Evolutionary conservation across 2,113 vertebrate species (phyloP).

Genomic region (Ramphastos sulfuratus): DNA sequence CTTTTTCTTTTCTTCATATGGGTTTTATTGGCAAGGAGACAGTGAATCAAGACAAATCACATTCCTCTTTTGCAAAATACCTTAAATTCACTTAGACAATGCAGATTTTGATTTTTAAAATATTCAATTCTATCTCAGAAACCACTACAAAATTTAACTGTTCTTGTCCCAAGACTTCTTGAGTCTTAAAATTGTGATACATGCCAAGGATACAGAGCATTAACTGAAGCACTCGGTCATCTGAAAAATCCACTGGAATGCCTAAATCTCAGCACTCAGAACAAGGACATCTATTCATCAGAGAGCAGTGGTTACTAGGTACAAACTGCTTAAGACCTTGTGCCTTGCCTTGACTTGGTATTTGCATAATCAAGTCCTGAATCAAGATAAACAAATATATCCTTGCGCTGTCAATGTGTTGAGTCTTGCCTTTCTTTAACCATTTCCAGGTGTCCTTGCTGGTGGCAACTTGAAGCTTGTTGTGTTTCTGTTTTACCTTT

Average conservation of each 20-base stretch:
- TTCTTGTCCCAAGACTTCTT: not conserved
- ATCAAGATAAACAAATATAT: not conserved
- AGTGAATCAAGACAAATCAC: not conserved
- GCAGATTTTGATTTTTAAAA: not conserved
- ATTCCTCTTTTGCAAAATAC: conserved; percentile 1
- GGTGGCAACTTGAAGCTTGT: not conserved
- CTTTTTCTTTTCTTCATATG: not conserved
- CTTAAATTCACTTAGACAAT: not conserved
- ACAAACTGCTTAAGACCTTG: conserved; percentile 8
- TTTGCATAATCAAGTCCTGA: not conserved
- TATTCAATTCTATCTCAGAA: not conserved
- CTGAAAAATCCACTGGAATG: conserved; percentile 33
- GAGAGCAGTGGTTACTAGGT: not conserved
- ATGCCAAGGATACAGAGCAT: not conserved
- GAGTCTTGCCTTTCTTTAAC: not conserved
- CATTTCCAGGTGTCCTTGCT: not conserved
- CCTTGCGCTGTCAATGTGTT: not conserved
- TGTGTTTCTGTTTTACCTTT: no score
- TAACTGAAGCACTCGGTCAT: conserved; percentile 21
- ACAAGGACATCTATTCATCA: conserved; percentile 36
- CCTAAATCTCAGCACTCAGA: conserved; percentile 14
- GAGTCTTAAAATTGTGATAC: not conserved
- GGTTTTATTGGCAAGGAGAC: conserved; percentile 12
- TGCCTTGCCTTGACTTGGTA: not conserved
- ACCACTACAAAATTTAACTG: not conserved